Base-by-base conservation (phyloP, 2,888 invertebrate species). In the Octonoba sinensis region DNA sequence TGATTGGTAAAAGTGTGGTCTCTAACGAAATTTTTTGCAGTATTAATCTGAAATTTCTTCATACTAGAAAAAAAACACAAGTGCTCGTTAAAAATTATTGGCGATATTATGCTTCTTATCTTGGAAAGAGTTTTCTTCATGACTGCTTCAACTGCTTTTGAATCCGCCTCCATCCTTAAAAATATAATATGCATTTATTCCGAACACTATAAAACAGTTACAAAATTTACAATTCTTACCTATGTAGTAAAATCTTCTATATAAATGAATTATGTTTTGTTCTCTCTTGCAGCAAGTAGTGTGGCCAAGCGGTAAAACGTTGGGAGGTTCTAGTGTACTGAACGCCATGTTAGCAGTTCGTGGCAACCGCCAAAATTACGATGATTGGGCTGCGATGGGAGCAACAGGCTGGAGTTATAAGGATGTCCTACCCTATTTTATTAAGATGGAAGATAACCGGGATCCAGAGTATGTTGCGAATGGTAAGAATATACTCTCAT, bases 281-380 rank as follows among this genome's bases (percentile, higher is more conserved):
- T 24, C 57, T 57, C 18, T 0, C 24, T 0, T 3, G 1, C 15
- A 62, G 62, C 24, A 36, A 27, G n/a, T 79, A 1, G 67, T 36
- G 13, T 96, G 95, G 95, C 96, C 96, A 0, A 91, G 95, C 81
- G 96, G 96, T 69, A 96, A 95, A 89, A 95, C 95, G 0, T 90
- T 96, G 0, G 96, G 95, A 0, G 96, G 96, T 0, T 94, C 94
- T 3, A 94, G 94, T 56, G 95, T 95, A 0, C 90, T 96, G 0
- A 96, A 96, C 87, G 94, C 94, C 0, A 96, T 96, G 96, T 91
- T 96, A 0, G 96, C 96, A 89, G 93, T 95, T 16, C 90, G 97
- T 84, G 96, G 96, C 0, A 96, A 96, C 88, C 91, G 92, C 75
- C 90, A 93, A 0, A 96, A 96, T 88, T 97, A 92, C 87, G 94